Percentiles rank a stretch among this genome's conserved stretches.
phyloP scores from a whole-genome alignment of 2,888 invertebrate species.

The Dynastes hyllus region DNA sequence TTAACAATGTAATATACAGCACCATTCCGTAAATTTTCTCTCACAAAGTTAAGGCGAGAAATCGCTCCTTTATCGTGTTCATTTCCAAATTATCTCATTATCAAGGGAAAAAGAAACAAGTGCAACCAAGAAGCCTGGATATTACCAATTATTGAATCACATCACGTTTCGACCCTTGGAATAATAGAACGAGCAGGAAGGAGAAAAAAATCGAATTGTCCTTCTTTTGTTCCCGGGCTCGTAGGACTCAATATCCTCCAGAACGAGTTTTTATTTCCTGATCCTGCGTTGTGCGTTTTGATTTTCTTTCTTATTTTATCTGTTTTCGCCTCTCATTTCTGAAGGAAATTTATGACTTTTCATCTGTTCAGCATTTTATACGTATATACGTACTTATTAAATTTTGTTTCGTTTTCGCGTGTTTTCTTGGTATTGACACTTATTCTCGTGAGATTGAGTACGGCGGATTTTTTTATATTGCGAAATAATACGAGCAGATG shows the following conservation, averaged over 20 bases:
- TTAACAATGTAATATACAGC: no score
- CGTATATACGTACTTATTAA: constrained; percentile 31
- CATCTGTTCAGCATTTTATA: constrained; percentile 3
- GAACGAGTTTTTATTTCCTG: constrained; percentile 41
- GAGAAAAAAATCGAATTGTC: constrained; percentile 20
- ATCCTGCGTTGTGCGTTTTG: constrained; percentile 30
- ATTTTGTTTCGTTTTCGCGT: constrained; percentile 26
- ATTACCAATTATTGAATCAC: constrained; percentile 34
- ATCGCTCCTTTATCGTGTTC: neutral
- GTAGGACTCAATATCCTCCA: constrained; percentile 11
- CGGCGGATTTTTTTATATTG: neutral
- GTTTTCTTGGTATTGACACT: constrained; percentile 28
- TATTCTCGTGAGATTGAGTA: constrained; percentile 21
- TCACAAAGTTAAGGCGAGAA: no score
- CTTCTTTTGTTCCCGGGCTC: constrained; percentile 18
- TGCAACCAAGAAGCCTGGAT: constrained; percentile 2
- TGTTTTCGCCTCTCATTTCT: constrained; percentile 9
- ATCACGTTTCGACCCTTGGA: constrained; percentile 31
- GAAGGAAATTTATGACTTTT: constrained; percentile 25
- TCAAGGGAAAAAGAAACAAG: neutral
- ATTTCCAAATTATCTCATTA: constrained; percentile 27
- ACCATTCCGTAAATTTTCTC: no score
- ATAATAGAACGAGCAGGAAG: constrained; percentile 8
- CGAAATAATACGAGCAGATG: neutral
- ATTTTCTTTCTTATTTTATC: constrained; percentile 32